These are phyloP conservation scores for Scaptomyza montana DNA, from an alignment of 1,140 invertebrate genomes.

Conservation along the genomic window DNA sequence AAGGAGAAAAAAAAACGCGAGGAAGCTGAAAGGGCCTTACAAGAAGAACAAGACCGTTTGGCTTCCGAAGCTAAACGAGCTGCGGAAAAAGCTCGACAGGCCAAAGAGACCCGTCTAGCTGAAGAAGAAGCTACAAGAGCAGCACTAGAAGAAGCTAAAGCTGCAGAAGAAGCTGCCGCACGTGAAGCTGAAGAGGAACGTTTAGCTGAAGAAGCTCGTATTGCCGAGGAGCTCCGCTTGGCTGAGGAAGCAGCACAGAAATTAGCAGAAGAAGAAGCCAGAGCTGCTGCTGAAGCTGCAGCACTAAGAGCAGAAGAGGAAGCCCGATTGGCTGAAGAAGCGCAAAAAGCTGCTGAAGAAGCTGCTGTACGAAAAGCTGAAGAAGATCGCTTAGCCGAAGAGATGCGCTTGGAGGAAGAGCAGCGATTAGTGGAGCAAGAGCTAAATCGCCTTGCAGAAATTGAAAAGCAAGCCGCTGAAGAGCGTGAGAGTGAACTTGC, in stretches of 20 bases:
- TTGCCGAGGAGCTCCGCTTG: constrained; percentile 84
- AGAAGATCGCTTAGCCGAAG: constrained; percentile 85
- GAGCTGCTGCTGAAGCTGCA: constrained; percentile 75
- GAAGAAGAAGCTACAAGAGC: constrained; percentile 67
- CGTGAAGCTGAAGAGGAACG: constrained; percentile 81
- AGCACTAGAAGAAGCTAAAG: constrained; percentile 84
- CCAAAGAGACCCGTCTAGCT: constrained; percentile 85
- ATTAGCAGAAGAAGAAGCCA: constrained; percentile 84
- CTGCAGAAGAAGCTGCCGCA: constrained; percentile 83
- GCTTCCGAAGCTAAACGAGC: constrained; percentile 66
- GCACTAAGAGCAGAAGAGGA: constrained; percentile 84
- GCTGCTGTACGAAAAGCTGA: constrained; percentile 85
- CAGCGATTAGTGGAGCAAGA: constrained; percentile 86
- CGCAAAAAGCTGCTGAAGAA: constrained; percentile 85
- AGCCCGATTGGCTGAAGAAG: constrained; percentile 83
- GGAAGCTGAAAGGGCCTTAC: constrained; percentile 81
- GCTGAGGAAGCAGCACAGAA: constrained; percentile 84
- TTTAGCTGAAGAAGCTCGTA: constrained; percentile 84
- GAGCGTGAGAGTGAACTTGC: constrained; percentile 86
- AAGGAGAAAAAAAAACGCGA: constrained; percentile 60
- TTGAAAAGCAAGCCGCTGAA: constrained; percentile 85
- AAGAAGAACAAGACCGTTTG: constrained; percentile 85
- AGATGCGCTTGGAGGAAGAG: constrained; percentile 85
- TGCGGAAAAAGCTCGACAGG: constrained; percentile 32
- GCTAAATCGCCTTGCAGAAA: constrained; percentile 85